phyloP scores from a whole-genome alignment of 2,888 invertebrate species.

The Parasteatoda lunata region DNA sequence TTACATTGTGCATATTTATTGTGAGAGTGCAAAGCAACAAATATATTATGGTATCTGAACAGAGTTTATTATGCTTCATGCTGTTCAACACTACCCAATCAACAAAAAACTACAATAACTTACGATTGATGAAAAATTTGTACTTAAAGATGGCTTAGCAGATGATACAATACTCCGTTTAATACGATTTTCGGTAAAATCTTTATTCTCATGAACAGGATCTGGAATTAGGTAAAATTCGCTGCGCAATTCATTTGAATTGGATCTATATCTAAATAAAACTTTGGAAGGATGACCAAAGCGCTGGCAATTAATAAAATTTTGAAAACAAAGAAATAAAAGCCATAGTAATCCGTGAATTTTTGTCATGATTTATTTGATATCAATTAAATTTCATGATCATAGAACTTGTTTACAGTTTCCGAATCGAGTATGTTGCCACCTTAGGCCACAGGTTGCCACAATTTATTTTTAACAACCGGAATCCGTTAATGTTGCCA shows the following conservation, averaged over 20 bases:
- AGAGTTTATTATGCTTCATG: too few species aligned
- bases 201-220: too few species aligned
- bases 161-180: constrained; percentile 15
- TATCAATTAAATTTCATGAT: too few species aligned
- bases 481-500: too few species aligned
- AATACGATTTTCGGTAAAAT: constrained; percentile 3
- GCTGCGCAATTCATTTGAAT: constrained; percentile 42
- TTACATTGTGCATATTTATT: not conserved
- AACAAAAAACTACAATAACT: not conserved
- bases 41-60: not conserved
- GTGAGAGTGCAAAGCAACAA: not conserved
- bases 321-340: not conserved
- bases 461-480: too few species aligned
- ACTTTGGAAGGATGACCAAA: constrained; percentile 21
- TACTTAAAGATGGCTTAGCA: not conserved
- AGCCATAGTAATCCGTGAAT: too few species aligned
- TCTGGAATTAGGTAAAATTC: constrained; percentile 12
- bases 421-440: too few species aligned
- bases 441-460: too few species aligned
- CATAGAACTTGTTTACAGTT: too few species aligned
- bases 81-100: too few species aligned
- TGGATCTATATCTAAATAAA: constrained; percentile 41
- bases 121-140: constrained; percentile 51
- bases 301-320: constrained; percentile 21
- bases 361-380: too few species aligned